Evolutionary conservation across 2,797 vertebrate genomes (phyloP), one percentile per base, ranked within the genome.

Genomic region (Channallabes apus): DNA sequence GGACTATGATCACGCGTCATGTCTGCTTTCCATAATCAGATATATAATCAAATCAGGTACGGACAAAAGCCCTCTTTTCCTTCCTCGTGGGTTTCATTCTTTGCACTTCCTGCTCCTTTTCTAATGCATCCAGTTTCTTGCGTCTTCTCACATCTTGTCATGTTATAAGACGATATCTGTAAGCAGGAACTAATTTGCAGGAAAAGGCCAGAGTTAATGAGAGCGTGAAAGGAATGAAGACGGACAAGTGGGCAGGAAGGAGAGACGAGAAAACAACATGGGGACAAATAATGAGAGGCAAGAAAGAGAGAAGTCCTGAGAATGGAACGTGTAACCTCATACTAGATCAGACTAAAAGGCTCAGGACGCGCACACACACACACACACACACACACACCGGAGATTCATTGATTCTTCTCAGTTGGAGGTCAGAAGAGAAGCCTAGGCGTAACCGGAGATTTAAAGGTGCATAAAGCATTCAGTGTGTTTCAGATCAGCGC

Each of bases 321-420:
- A 89, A 73, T 91, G 91, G 90, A 93, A 93, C 93, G 86, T 92
- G 88, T 91, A 88, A 88, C 88, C 90, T 86, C 86, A 91, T 77
- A 86, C 83, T 27, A 87, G 79, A 41, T 46, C 77, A 82, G 27
- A 92, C 90, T 77, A 94, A 92, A 54, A 90, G 90, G 86, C 84
- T 41, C 85, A 7, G 0, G 82, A 87, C 77, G 51, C n/a, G 78
- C 65, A 68, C 77, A 56, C n/a, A 80, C 65, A 68, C 24, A n/a
- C 75, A 88, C 41, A n/a, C n/a, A 73, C 41, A 54, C 85, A 83
- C 80, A 86, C 61, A 73, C 84, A 86, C 56, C 68, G 77, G 86
- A 90, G 89, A 90, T 87, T 92, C 87, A 62, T 64, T 89, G 82
- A 82, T 82, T 82, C 78, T 72, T 90, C 88, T 89, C 88, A 84